These are phyloP conservation scores for Drosophila setosimentum DNA, from an alignment of 2,888 invertebrate species.

Conservation along the genomic window DNA sequence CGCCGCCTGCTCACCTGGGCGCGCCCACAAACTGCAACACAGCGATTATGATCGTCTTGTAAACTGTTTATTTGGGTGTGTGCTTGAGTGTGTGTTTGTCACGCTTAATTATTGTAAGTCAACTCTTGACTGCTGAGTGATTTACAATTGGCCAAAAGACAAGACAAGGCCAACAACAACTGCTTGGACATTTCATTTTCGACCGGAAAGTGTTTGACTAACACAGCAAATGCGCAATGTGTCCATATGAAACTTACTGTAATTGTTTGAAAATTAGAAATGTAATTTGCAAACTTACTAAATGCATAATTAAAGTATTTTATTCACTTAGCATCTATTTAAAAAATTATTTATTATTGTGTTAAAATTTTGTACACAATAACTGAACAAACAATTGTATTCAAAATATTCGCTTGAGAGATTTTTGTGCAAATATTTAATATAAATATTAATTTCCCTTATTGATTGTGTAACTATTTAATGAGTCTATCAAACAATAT, in stretches of 20 bases:
- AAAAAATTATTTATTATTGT: not conserved
- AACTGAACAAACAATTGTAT: not conserved
- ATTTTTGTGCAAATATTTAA: not conserved
- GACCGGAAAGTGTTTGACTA: conserved; percentile 3
- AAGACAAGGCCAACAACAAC: conserved; percentile 59
- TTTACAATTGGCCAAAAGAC: conserved; percentile 50
- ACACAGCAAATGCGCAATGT: conserved; percentile 37
- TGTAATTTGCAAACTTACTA: not conserved
- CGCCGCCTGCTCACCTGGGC: conserved; percentile 24
- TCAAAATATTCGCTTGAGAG: not conserved
- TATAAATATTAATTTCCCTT: not conserved
- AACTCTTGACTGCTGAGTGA: conserved; percentile 67
- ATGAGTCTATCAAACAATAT: not conserved
- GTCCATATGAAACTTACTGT: conserved; percentile 15
- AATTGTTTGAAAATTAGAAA: not conserved
- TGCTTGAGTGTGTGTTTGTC: conserved; percentile 38
- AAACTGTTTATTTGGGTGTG: conserved; percentile 25
- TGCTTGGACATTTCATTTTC: conserved; percentile 16
- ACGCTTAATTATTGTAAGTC: conserved; percentile 68
- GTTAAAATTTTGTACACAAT: not conserved
- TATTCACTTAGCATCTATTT: not conserved
- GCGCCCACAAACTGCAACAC: conserved; percentile 35
- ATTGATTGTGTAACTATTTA: not conserved
- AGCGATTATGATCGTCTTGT: conserved; percentile 40
- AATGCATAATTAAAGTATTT: not conserved